Conservation (phyloP, 2,113 vertebrate species). For the Nibea albiflora region DNA sequence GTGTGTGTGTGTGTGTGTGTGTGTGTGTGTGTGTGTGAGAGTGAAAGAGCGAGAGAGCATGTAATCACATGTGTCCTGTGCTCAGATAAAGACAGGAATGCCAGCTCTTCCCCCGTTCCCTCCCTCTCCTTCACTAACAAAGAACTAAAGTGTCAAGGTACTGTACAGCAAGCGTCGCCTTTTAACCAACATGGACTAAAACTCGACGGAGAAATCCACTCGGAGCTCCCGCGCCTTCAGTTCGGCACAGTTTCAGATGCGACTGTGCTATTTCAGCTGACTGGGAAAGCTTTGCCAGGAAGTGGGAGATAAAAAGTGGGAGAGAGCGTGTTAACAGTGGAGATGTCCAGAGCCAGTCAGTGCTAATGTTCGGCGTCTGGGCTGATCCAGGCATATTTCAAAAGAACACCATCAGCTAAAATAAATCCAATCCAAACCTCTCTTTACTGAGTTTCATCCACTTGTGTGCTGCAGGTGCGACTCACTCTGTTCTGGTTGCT, state of each 20-base stretch:
- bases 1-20: slow-evolving; percentile 33
- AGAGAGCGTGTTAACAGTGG: neutral
- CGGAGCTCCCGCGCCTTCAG: neutral
- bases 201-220: neutral
- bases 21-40: slow-evolving; percentile 7
- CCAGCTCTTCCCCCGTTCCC: slow-evolving; percentile 11
- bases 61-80: slow-evolving; percentile 73
- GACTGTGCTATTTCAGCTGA: neutral
- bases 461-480: too few relatives aligned
- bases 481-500: too few relatives aligned
- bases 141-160: slow-evolving; percentile 19
- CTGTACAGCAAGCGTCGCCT: neutral
- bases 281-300: neutral
- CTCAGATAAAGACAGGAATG: slow-evolving; percentile 74
- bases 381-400: too few relatives aligned
- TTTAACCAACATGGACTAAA: neutral
- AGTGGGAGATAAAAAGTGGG: neutral
- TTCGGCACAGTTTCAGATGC: neutral
- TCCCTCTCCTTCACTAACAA: slow-evolving; percentile 37
- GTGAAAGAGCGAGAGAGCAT: slow-evolving; percentile 52
- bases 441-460: too few relatives aligned
- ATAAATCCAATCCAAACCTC: too few relatives aligned
- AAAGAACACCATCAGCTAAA: too few relatives aligned
- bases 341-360: too few relatives aligned
- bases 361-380: too few relatives aligned